Percentiles rank a stretch among this genome's conserved stretches.
Conservation (phyloP, 2,113 vertebrate genomes). For the Piprites chloris region DNA sequence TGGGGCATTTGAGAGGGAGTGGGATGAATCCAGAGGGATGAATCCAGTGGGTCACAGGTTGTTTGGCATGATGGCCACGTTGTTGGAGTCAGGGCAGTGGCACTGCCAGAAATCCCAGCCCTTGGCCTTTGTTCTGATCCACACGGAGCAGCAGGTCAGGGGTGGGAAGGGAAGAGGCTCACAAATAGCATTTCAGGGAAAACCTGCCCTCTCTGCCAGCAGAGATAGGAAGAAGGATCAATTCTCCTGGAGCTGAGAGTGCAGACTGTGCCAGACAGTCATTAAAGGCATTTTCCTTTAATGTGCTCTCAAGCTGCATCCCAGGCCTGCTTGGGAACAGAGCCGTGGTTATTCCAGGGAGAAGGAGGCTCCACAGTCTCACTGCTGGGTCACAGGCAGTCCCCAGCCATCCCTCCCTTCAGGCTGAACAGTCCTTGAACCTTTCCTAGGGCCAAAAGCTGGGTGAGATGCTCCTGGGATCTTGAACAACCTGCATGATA, state of each 20-base stretch:
- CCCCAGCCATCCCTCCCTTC: neutral
- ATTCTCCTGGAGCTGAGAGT: slow-evolving; percentile 20
- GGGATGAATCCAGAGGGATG: neutral
- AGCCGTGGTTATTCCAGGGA: neutral
- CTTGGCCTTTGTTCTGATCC: neutral
- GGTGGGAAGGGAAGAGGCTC: neutral
- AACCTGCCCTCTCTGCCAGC: neutral
- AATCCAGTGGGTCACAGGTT: neutral
- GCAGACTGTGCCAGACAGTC: slow-evolving; percentile 5
- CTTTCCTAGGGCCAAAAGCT: neutral
- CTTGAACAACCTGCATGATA: fast-evolving
- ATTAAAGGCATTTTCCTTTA: neutral
- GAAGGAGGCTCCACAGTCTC: neutral
- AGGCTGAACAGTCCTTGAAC: neutral
- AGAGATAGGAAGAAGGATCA: neutral
- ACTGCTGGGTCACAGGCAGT: neutral
- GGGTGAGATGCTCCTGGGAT: neutral
- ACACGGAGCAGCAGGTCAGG: neutral
- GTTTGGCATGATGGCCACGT: too few relatives aligned
- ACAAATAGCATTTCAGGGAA: neutral
- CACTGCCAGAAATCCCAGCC: neutral
- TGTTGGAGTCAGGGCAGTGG: neutral
- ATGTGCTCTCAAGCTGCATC: neutral
- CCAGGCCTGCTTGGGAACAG: neutral
- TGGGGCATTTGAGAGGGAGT: neutral